phyloP scores from a whole-genome alignment of 2,113 vertebrate species.

The Dipodomys spectabilis region DNA sequence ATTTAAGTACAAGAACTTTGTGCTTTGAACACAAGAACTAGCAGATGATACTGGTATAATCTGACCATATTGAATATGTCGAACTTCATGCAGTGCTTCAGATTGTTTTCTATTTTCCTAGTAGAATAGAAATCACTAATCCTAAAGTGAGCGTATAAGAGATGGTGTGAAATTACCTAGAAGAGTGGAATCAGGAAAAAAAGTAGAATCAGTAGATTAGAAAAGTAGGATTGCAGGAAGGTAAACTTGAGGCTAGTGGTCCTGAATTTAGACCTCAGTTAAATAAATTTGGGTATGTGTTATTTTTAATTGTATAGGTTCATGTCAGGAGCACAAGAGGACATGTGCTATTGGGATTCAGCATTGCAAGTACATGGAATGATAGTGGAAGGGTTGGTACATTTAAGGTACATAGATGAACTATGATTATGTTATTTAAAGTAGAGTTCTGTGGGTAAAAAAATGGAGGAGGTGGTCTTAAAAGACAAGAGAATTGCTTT shows the following conservation, averaged over 20 bases:
- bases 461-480: not conserved
- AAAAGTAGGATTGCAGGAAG: not conserved
- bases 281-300: not conserved
- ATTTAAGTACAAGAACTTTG: not conserved
- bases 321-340: slow-evolving; percentile 11
- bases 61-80: not conserved
- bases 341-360: not conserved
- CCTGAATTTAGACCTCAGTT: slow-evolving; percentile 35
- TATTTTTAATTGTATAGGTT: not conserved
- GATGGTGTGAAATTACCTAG: not conserved
- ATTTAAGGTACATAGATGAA: not conserved
- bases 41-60: not conserved
- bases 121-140: slow-evolving; percentile 21
- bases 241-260: not conserved
- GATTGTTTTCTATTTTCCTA: slow-evolving; percentile 31
- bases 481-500: not conserved
- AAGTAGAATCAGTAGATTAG: not conserved
- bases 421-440: slow-evolving; percentile 54
- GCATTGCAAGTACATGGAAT: not conserved
- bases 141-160: not conserved
- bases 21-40: not conserved
- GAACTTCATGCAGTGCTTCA: not conserved
- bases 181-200: not conserved
- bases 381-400: not conserved
- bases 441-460: slow-evolving; percentile 34